Evolutionary conservation across 1,140 invertebrate genomes (phyloP).

Genomic region (Euwallacea similis): DNA sequence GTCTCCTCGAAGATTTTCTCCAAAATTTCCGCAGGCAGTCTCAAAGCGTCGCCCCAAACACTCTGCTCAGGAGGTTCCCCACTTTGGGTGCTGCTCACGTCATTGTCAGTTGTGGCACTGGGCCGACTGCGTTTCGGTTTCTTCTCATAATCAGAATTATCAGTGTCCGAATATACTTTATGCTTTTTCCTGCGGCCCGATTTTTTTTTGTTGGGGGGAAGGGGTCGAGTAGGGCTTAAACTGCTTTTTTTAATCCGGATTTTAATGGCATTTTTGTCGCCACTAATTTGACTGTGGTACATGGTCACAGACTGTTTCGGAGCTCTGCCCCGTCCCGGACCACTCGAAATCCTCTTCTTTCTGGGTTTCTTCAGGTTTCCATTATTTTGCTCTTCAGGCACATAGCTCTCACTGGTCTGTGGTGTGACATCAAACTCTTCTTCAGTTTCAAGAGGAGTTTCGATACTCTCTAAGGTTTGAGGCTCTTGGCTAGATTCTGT

Average conservation of each 20-base stretch:
- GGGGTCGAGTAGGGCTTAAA: slow-evolving; percentile 36
- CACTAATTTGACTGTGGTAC: slow-evolving; percentile 62
- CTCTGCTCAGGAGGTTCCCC: slow-evolving; percentile 58
- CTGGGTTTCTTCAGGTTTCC: slow-evolving; percentile 35
- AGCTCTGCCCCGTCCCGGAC: slow-evolving; percentile 48
- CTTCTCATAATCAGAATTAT: slow-evolving; percentile 57
- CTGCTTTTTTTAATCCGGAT: slow-evolving; percentile 65
- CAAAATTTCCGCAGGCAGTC: slow-evolving; percentile 67
- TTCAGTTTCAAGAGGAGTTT: slow-evolving; percentile 30
- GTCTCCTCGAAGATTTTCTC: slow-evolving; percentile 70
- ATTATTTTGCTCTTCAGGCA: slow-evolving; percentile 38
- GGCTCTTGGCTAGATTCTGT: slow-evolving; percentile 37
- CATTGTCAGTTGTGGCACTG: slow-evolving; percentile 36
- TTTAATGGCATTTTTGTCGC: slow-evolving; percentile 65
- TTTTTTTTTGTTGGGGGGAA: slow-evolving; percentile 54
- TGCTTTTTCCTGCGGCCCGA: slow-evolving; percentile 56
- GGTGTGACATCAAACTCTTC: slow-evolving; percentile 26
- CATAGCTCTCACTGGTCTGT: slow-evolving; percentile 26
- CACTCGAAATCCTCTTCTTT: slow-evolving; percentile 40
- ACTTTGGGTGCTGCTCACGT: slow-evolving; percentile 48
- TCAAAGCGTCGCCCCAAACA: slow-evolving; percentile 57
- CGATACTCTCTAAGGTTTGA: slow-evolving; percentile 34
- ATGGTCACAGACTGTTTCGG: slow-evolving; percentile 52
- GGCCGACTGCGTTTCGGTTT: slow-evolving; percentile 51
- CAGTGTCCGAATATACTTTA: slow-evolving; percentile 54